Percentiles rank a stretch among this genome's conserved stretches.
phyloP scores from a whole-genome alignment of 2,797 vertebrate species.

The Passerculus sandwichensis region DNA sequence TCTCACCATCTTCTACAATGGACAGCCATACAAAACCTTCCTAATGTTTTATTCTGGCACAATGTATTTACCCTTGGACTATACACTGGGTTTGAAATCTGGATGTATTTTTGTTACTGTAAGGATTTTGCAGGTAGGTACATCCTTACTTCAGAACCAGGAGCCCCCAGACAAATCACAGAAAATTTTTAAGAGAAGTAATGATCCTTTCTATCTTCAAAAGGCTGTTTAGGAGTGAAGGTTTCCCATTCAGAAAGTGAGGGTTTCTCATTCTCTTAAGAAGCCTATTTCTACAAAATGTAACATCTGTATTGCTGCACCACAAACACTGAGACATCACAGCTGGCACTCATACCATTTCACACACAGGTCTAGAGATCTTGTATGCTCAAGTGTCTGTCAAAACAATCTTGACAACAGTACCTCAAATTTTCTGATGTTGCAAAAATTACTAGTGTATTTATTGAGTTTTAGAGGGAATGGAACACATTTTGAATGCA shows the following conservation, averaged over 20 bases:
- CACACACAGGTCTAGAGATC: not conserved
- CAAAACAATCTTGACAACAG: not conserved
- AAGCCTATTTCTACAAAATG: not conserved
- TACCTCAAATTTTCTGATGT: not conserved
- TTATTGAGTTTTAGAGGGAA: not conserved
- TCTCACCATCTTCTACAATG: not conserved
- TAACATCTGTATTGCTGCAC: not conserved
- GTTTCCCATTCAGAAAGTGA: not conserved
- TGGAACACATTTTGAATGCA: not conserved
- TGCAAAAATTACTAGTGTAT: not conserved
- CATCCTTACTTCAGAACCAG: not conserved
- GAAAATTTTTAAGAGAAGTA: not conserved
- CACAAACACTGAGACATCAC: not conserved
- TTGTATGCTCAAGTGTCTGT: not conserved
- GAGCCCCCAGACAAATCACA: not conserved
- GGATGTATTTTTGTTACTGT: not conserved
- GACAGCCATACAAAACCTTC: not conserved
- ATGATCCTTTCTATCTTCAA: not conserved
- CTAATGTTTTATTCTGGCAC: not conserved
- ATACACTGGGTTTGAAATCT: not conserved
- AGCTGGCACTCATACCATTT: not conserved
- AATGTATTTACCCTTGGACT: not conserved
- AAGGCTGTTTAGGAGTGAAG: not conserved
- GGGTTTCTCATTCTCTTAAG: not conserved
- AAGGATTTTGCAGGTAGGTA: not conserved